Conservation (phyloP, 2,888 invertebrate genomes). For the Anorthoa munda region DNA sequence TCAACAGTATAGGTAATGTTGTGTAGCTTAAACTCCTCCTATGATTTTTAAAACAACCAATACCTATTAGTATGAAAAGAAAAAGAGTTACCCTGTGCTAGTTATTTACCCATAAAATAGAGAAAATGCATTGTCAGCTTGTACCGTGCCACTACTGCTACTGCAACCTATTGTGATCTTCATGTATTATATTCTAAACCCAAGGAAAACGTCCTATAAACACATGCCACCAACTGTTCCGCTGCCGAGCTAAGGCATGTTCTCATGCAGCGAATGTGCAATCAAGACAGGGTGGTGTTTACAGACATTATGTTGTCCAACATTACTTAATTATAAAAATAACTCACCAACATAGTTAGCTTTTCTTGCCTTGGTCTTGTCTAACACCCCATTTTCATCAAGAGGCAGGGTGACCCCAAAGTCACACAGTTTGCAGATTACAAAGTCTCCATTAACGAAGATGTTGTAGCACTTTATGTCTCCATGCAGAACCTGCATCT, state of each 20-base stretch:
- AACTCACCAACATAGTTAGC: slow-evolving; percentile 91
- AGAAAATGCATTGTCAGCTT: no score
- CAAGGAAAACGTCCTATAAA: no score
- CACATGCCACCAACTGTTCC: no score
- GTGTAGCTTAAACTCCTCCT: not conserved
- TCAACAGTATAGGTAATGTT: not conserved
- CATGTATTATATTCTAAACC: no score
- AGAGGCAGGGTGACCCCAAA: slow-evolving; percentile 95
- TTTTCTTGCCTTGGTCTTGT: slow-evolving; percentile 88
- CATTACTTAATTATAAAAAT: not conserved
- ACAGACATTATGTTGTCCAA: not conserved
- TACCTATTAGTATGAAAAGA: no score
- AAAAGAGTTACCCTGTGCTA: no score
- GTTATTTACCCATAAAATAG: no score
- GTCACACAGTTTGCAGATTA: slow-evolving; percentile 95
- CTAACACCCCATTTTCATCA: slow-evolving; percentile 92
- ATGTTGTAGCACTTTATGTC: slow-evolving; percentile 96
- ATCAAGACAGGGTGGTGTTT: no score
- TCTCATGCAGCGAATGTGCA: no score
- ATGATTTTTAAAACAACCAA: not conserved
- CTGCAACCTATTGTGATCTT: no score
- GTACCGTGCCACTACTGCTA: no score
- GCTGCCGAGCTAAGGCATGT: no score
- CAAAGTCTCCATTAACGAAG: slow-evolving; percentile 94
- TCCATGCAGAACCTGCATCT: slow-evolving; percentile 94